phyloP scores from a whole-genome alignment of 2,113 vertebrate genomes.

The Nothocercus julius region DNA sequence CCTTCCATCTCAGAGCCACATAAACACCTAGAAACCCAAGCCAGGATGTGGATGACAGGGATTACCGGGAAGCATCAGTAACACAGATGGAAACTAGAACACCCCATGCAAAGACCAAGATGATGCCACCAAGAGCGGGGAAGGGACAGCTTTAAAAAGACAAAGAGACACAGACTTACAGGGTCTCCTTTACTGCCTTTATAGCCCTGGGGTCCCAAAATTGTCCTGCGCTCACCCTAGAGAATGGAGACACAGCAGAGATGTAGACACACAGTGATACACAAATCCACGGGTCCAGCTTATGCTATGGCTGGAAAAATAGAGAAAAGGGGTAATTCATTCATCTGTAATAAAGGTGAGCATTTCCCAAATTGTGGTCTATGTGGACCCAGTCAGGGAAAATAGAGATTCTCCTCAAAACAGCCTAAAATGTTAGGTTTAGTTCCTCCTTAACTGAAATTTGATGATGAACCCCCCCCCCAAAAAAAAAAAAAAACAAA shows the following conservation, averaged over 20 bases:
- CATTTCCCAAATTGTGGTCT: neutral
- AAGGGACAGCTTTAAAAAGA: neutral
- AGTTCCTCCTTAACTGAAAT: neutral
- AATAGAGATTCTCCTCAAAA: accelerated
- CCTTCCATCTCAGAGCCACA: neutral
- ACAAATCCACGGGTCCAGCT: neutral
- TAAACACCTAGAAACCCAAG: neutral
- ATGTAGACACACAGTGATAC: accelerated
- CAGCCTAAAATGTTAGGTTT: neutral
- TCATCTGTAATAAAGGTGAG: neutral
- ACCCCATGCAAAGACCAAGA: neutral
- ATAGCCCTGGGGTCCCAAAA: constrained; percentile 84
- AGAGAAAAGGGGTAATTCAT: neutral
- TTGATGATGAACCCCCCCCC: accelerated
- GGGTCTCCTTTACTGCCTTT: constrained; percentile 87
- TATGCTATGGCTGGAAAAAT: neutral
- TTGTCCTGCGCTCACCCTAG: constrained; percentile 81
- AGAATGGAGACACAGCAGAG: neutral
- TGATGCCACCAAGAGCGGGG: neutral
- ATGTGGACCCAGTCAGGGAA: neutral
- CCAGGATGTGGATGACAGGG: neutral
- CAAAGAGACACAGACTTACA: constrained; percentile 63
- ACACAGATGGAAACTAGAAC: neutral
- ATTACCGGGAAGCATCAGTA: neutral
- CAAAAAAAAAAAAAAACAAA: neutral